A percentile compares a stretch with the other conserved stretches of the same genome.
These are phyloP conservation scores for Anthophora plumipes DNA, from an alignment of 2,888 invertebrate genomes.

Conservation along the genomic window DNA sequence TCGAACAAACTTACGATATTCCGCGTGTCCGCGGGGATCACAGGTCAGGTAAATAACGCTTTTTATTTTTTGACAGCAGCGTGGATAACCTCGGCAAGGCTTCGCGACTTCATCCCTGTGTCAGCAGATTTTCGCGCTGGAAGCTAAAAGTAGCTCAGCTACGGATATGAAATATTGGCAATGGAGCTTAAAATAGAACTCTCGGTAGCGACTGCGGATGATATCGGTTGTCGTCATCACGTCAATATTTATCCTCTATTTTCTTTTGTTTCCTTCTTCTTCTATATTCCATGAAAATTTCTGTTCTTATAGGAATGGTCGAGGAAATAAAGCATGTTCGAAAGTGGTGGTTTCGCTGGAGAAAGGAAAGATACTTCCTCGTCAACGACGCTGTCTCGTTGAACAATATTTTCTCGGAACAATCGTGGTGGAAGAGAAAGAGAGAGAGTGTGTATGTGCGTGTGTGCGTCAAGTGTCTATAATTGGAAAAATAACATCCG, in stretches of 20 bases:
- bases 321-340: neutral
- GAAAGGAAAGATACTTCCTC: too few relatives aligned
- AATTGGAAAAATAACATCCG: too few relatives aligned
- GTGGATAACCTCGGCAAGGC: constrained; percentile 21
- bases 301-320: too few relatives aligned
- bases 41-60: constrained; percentile 59
- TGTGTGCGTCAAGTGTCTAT: too few relatives aligned
- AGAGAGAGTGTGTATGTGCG: too few relatives aligned
- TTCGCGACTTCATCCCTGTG: constrained; percentile 41
- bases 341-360: too few relatives aligned
- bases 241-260: neutral
- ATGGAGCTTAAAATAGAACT: constrained; percentile 25
- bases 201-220: neutral
- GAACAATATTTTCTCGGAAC: neutral
- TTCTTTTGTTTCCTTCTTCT: neutral
- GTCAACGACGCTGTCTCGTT: neutral
- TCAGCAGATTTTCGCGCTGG: constrained; percentile 47
- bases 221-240: neutral
- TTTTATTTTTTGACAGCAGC: constrained; percentile 40
- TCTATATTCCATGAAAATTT: too few relatives aligned
- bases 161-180: constrained; percentile 39
- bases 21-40: constrained; percentile 48
- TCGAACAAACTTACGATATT: constrained; percentile 61
- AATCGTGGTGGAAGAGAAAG: neutral
- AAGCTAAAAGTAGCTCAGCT: constrained; percentile 19